Evolutionary conservation across 2,113 vertebrate species (phyloP).

Genomic region (Engraulis encrasicolus): DNA sequence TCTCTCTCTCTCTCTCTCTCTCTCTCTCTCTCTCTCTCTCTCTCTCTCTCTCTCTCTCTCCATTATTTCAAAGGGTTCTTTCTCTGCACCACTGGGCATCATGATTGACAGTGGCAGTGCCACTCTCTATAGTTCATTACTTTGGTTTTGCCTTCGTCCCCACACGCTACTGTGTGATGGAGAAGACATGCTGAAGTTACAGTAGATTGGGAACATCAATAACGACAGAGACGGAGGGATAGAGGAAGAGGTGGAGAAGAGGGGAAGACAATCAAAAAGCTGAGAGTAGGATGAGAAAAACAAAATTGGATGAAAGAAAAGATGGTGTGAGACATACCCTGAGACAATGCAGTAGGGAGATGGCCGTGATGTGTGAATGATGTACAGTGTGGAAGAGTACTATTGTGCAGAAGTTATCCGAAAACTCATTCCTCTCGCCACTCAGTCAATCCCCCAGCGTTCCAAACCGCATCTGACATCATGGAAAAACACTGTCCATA

Average conservation of each 20-base stretch:
- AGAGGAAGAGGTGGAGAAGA: not conserved
- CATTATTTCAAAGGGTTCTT: too few species aligned
- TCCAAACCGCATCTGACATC: not conserved
- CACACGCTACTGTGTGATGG: constrained; percentile 54
- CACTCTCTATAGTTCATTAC: constrained; percentile 60
- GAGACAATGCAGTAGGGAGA: not conserved
- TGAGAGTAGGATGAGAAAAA: too few species aligned
- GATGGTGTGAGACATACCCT: too few species aligned
- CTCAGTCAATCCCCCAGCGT: not conserved
- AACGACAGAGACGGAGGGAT: constrained; percentile 12
- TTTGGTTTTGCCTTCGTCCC: constrained; percentile 63
- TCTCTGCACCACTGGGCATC: not conserved
- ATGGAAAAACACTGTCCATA: not conserved
- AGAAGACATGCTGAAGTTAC: constrained; percentile 48
- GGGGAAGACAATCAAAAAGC: not conserved
- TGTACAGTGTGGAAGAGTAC: not conserved
- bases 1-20: not conserved
- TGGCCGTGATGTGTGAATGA: too few species aligned
- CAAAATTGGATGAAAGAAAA: too few species aligned
- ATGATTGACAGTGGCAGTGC: constrained; percentile 51
- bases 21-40: constrained; percentile 25
- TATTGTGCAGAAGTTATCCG: not conserved
- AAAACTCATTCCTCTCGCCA: not conserved
- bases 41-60: constrained; percentile 29
- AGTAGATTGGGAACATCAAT: constrained; percentile 44